Evolutionary conservation across 2,797 vertebrate genomes (phyloP).

Genomic region (Hafferia zeledoni): DNA sequence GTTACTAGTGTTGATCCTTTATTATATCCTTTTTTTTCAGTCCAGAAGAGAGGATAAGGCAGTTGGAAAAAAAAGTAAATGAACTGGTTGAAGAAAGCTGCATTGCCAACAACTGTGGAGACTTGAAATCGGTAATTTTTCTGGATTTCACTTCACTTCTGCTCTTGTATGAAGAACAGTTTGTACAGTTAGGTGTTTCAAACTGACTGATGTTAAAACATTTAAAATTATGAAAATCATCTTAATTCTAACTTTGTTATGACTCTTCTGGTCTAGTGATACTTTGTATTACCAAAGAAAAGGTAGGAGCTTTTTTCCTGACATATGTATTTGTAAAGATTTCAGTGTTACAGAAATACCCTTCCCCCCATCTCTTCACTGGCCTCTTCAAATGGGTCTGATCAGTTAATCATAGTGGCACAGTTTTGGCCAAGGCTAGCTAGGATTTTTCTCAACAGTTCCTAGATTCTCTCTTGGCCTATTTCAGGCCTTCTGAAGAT

Average conservation of each 20-base stretch:
- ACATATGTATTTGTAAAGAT: neutral
- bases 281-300: neutral
- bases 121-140: conserved; percentile 87
- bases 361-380: neutral
- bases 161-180: neutral
- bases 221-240: neutral
- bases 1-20: neutral
- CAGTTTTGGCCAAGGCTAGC: neutral
- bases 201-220: neutral
- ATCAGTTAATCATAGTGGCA: neutral
- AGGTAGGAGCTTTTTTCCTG: neutral
- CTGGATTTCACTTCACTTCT: neutral
- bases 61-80: conserved; percentile 95
- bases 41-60: conserved; percentile 93
- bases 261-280: neutral
- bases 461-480: neutral
- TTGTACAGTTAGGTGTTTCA: neutral
- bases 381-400: neutral
- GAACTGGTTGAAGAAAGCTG: conserved; percentile 96
- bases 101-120: conserved; percentile 87
- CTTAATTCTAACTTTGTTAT: neutral
- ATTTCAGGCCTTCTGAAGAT: neutral
- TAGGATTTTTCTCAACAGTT: no score
- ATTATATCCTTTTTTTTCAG: conserved; percentile 71
- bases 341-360: neutral